Conservation (phyloP, 2,113 vertebrate genomes). For the Pterocles orientalis region DNA sequence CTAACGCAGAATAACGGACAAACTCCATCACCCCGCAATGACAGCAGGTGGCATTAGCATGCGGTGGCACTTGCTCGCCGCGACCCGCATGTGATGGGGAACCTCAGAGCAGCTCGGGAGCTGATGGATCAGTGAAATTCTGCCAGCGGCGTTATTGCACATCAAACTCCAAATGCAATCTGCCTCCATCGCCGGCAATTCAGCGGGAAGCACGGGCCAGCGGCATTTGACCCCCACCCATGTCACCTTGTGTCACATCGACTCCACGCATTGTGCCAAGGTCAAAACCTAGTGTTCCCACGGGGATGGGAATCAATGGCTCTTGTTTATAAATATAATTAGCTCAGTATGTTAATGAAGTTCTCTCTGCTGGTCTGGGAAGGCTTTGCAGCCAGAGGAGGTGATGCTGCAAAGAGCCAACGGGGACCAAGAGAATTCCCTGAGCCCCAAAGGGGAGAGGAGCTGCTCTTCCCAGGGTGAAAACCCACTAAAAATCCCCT, state of each 20-base stretch:
- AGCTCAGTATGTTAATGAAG: neutral
- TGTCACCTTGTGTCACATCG: rapidly evolving
- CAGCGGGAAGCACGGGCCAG: rapidly evolving
- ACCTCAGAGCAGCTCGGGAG: neutral
- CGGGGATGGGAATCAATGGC: neutral
- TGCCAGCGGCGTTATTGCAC: neutral
- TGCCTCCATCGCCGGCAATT: neutral
- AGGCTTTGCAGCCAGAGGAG: neutral
- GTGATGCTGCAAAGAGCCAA: neutral
- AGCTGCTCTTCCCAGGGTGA: neutral
- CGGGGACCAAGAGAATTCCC: neutral
- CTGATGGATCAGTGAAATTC: neutral
- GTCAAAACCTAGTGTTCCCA: rapidly evolving
- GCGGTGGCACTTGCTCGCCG: rapidly evolving
- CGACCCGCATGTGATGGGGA: rapidly evolving
- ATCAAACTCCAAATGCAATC: neutral
- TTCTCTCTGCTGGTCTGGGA: neutral
- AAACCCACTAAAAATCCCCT: neutral
- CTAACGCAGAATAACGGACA: neutral
- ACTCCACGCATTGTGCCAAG: rapidly evolving
- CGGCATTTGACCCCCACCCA: rapidly evolving
- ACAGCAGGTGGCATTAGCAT: neutral
- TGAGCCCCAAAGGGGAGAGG: neutral
- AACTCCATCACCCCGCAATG: neutral
- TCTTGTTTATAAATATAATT: neutral